Base-by-base conservation (phyloP, 2,113 vertebrate genomes). In the Canis aureus region DNA sequence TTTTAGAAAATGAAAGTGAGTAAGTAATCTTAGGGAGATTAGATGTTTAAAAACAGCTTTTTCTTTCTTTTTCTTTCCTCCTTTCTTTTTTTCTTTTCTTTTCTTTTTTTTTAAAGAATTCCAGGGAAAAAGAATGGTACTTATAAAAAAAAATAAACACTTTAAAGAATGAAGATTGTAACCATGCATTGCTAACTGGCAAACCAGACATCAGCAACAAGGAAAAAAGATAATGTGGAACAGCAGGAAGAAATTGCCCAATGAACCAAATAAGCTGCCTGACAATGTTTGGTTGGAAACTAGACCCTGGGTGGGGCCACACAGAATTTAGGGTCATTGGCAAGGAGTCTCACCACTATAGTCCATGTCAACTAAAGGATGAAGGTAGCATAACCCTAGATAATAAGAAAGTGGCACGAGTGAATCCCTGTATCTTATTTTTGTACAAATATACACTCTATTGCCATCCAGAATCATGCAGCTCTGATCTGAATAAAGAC, bases 1-100 rank as follows among this genome's bases (percentile, higher is more conserved):
- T 91, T 94, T 84, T 32, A 71, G 93, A 89, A 90, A 84, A 91
- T 60, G 19, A 84, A 49, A 81, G 49, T 69, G 8, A 69, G 11
- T 85, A 76, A 83, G 19, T 64, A 82, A 81, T 66, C 59, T 0
- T 80, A 89, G 43, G 51, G 16, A 85, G 8, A 64, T 51, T 64
- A 11, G 6, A 71, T 89, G 25, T 85, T 81, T 97, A 71, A 62
- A 88, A 76, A 62, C 2, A 10, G 0, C 2, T 2, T 19, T 23
- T 69, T 35, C n/a, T n/a, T n/a, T 13, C 13, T 23, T 16, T 69
- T 43, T 43, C 43, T 11, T 16, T 69, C 32, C 16, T 35, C 17
- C 67, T 69, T 67, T n/a, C 13, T 69, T n/a, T 32, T 19, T n/a
- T 16, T 43, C 43, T 43, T 43, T 55, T 55, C 55, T 55, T 16